Percentiles rank a stretch among this genome's conserved stretches.
These are phyloP conservation scores for Bombus difficillimus DNA, from an alignment of 1,140 invertebrate genomes.

Conservation along the genomic window DNA sequence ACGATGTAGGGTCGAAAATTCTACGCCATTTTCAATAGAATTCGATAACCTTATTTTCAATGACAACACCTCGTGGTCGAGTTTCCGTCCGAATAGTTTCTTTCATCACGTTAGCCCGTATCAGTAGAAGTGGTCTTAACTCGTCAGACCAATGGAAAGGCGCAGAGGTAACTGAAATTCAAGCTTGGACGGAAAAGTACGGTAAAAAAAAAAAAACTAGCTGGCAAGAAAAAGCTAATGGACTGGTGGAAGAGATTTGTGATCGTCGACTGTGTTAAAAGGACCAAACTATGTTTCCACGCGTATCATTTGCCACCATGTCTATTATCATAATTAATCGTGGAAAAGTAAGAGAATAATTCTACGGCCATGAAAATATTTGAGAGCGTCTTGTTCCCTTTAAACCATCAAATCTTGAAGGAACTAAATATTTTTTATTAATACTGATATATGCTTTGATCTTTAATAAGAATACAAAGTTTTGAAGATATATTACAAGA, in stretches of 20 bases:
- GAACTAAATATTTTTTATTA: too few species aligned
- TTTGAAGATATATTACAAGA: too few species aligned
- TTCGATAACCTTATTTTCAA: background rate
- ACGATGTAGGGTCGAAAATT: background rate
- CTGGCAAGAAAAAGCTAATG: background rate
- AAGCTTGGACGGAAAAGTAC: background rate
- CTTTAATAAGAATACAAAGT: too few species aligned
- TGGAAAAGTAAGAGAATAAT: too few species aligned
- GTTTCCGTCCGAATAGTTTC: background rate
- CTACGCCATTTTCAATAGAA: background rate
- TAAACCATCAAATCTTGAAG: too few species aligned
- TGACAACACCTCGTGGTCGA: background rate
- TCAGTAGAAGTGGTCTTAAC: constrained; percentile 4
- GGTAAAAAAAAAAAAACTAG: background rate
- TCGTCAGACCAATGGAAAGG: constrained; percentile 16
- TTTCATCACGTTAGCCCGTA: background rate
- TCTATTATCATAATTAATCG: background rate
- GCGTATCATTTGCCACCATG: background rate
- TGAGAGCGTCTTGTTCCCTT: too few species aligned
- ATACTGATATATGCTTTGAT: too few species aligned
- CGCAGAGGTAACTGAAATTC: background rate
- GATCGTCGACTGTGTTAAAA: background rate
- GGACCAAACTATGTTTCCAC: background rate
- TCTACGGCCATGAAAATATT: too few species aligned
- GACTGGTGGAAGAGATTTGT: background rate